These are phyloP conservation scores for Gouania willdenowi DNA, from an alignment of 2,797 vertebrate species.

Conservation along the genomic window DNA sequence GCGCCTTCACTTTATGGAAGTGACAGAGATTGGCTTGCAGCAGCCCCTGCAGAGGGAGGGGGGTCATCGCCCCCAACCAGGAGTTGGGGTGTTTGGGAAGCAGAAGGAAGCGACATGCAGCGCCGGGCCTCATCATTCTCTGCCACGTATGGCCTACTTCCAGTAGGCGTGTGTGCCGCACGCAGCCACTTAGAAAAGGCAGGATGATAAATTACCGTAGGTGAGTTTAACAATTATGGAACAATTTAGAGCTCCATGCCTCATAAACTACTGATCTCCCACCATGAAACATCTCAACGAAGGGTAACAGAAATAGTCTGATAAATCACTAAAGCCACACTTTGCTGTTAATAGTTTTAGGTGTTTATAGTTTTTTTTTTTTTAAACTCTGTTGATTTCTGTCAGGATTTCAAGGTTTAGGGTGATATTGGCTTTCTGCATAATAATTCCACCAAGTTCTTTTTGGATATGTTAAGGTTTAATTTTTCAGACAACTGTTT, in stretches of 20 bases:
- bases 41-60: slow-evolving; percentile 12
- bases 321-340: slow-evolving; percentile 10
- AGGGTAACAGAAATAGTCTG: slow-evolving; percentile 43
- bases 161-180: slow-evolving; percentile 40
- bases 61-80: slow-evolving; percentile 14
- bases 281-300: slow-evolving; percentile 34
- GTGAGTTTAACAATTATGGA: slow-evolving; percentile 68
- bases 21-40: slow-evolving; percentile 44
- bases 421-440: too few species aligned
- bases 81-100: slow-evolving; percentile 3
- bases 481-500: too few species aligned
- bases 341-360: slow-evolving; percentile 24
- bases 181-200: slow-evolving; percentile 52
- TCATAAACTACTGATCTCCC: slow-evolving; percentile 42
- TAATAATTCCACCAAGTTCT: too few species aligned
- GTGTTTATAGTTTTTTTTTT: too few species aligned
- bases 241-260: slow-evolving; percentile 53
- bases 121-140: slow-evolving; percentile 61
- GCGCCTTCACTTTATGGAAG: slow-evolving; percentile 29
- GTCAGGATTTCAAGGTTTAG: too few species aligned
- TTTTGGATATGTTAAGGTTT: too few species aligned
- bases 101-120: slow-evolving; percentile 24
- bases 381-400: too few species aligned
- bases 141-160: slow-evolving; percentile 57
- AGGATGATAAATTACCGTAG: slow-evolving; percentile 66